These are phyloP conservation scores for Platynereis dumerilii DNA, from an alignment of 2,888 invertebrate species.

Conservation along the genomic window DNA sequence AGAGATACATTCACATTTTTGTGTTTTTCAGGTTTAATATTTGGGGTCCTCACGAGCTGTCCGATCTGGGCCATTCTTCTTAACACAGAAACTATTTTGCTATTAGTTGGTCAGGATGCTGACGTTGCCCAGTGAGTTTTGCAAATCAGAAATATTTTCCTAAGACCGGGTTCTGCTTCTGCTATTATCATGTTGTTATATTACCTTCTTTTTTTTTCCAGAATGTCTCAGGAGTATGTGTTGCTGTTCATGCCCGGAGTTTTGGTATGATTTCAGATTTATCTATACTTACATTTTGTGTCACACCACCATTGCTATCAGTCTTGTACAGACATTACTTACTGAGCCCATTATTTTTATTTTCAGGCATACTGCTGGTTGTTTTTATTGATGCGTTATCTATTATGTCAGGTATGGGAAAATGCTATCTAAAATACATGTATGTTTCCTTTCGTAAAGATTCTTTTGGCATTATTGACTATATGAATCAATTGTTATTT, in stretches of 20 bases:
- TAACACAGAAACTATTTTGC: conserved; percentile 38
- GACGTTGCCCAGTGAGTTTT: conserved; percentile 20
- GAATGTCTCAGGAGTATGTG: conserved; percentile 39
- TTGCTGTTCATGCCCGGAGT: conserved; percentile 38
- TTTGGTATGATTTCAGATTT: conserved; percentile 37
- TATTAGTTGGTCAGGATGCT: conserved; percentile 38
- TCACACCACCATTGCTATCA: too few species aligned
- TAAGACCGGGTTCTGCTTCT: too few species aligned
- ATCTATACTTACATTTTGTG: too few species aligned
- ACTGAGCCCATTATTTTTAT: conserved; percentile 3
- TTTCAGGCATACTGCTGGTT: conserved; percentile 42
- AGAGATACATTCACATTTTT: too few species aligned
- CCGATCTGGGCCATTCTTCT: conserved; percentile 35
- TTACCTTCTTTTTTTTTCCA: conserved; percentile 10
- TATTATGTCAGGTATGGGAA: conserved; percentile 42
- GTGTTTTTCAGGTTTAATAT: conserved; percentile 34
- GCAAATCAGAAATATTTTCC: too few species aligned
- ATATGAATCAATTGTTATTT: neutral
- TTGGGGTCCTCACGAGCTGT: conserved; percentile 35
- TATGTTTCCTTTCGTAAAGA: too few species aligned
- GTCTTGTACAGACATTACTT: too few species aligned
- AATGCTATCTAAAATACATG: neutral
- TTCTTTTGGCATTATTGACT: too few species aligned
- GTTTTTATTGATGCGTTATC: conserved; percentile 42
- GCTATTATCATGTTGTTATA: too few species aligned